Evolutionary conservation across 2,797 vertebrate species (phyloP).

Genomic region (Scarus forsteni): DNA sequence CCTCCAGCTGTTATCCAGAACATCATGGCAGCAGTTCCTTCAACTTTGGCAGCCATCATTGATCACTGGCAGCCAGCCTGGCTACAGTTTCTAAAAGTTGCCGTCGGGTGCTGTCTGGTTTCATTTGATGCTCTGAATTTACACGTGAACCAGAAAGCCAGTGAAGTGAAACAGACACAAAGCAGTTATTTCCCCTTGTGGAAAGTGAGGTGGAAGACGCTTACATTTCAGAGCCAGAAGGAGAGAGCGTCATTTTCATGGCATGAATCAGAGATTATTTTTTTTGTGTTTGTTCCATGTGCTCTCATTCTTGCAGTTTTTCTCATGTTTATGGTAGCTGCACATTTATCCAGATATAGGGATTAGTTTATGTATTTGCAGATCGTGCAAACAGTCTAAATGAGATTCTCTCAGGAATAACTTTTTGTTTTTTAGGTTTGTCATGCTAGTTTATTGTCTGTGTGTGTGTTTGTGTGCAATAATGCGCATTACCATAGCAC

Average conservation of each 20-base stretch:
- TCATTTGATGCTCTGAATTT: constrained; percentile 31
- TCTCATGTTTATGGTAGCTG: neutral
- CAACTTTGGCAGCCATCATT: constrained; percentile 30
- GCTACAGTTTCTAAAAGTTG: constrained; percentile 32
- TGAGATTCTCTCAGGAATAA: neutral
- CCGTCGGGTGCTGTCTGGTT: constrained; percentile 16
- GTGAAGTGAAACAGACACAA: constrained; percentile 10
- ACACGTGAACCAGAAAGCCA: constrained; percentile 33
- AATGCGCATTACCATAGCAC: neutral
- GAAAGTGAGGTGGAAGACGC: neutral
- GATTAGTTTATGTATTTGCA: neutral
- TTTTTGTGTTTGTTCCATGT: neutral
- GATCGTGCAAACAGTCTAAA: neutral
- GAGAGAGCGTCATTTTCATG: neutral
- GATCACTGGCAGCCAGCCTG: constrained; percentile 35
- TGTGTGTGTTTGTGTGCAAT: neutral
- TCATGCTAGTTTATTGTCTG: no score
- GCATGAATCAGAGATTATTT: neutral
- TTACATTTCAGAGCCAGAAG: neutral
- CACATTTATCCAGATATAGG: neutral
- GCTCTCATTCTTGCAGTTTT: neutral
- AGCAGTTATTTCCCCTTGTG: constrained; percentile 3
- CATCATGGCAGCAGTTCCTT: constrained; percentile 28
- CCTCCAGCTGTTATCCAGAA: constrained; percentile 5
- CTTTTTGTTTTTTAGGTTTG: no score